Evolutionary conservation across 2,888 invertebrate genomes (phyloP), one percentile per base, ranked within the genome.

Genomic region (Lochmaea crataegi): DNA sequence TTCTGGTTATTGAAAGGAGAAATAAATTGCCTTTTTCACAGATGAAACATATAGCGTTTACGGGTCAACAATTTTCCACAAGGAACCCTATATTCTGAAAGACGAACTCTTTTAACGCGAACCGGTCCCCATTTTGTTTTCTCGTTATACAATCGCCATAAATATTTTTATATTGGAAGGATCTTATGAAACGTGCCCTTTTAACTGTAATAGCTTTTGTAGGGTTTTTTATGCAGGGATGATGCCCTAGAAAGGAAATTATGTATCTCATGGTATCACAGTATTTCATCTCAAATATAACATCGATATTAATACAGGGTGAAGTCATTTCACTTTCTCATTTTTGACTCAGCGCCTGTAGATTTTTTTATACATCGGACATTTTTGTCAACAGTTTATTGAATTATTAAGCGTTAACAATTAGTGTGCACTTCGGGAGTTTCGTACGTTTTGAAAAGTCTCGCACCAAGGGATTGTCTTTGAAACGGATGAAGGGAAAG

Each of bases 11-110:
- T 75, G 74, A 70, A 71, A 67, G 57, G 53, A 68, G 69, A 75
- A 73, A 74, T 72, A 75, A 75, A 77, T 78, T 70, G 75, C 65
- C 70, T 68, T 65, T 69, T 74, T 60, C 74, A 66, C 76, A 74
- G 71, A 76, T 74, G 74, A 75, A 74, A 73, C 74, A 66, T 73
- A 67, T 68, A 76, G 68, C 76, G 74, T 76, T 77, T 74, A 76
- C 77, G 75, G 79, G 75, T 79, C 76, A 76, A 69, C 72, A 74
- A 75, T 75, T 77, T 76, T 73, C 65, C 32, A 65, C 53, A 68
- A 60, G 71, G 65, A 71, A 72, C 68, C 68, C 60, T 56, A 71
- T 71, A 71, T 53, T 65, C 71, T 16, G 18, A 12, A 14, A 58
- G 26, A 61, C 51, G 41, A 60, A 73, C 38, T 66, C 61, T 70